phyloP scores from a whole-genome alignment of 2,797 vertebrate species.

The Lycodopsis pacificus region DNA sequence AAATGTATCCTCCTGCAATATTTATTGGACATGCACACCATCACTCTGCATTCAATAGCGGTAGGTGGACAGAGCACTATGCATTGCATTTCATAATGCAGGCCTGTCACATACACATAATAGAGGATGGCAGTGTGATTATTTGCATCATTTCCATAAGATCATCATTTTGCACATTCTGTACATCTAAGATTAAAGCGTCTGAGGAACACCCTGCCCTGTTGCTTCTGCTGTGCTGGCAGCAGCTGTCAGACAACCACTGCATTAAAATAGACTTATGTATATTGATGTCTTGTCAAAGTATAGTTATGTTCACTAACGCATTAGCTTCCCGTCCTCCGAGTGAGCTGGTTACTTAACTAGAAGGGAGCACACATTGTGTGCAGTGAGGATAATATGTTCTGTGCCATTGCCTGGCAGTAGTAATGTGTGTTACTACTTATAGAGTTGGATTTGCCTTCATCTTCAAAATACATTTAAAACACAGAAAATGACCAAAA shows the following conservation, averaged over 20 bases:
- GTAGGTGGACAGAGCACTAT: slow-evolving; percentile 63
- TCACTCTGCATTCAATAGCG: slow-evolving; percentile 67
- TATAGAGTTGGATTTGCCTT: background rate
- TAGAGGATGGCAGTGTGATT: slow-evolving; percentile 70
- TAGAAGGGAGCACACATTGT: slow-evolving; percentile 30
- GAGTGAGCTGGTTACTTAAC: slow-evolving; percentile 40
- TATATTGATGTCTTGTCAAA: slow-evolving; percentile 78
- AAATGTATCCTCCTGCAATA: slow-evolving; percentile 78
- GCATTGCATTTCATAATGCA: slow-evolving; percentile 63
- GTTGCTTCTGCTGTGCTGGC: slow-evolving; percentile 72
- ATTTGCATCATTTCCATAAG: slow-evolving; percentile 78
- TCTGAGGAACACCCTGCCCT: slow-evolving; percentile 58
- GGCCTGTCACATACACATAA: slow-evolving; percentile 67
- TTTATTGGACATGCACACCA: slow-evolving; percentile 77
- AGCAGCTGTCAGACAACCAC: slow-evolving; percentile 65
- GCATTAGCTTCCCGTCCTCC: slow-evolving; percentile 53
- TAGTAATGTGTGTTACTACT: background rate
- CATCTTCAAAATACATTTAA: background rate
- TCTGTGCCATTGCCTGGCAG: background rate
- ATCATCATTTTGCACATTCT: slow-evolving; percentile 76
- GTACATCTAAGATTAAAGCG: slow-evolving; percentile 69
- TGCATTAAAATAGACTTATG: slow-evolving; percentile 75
- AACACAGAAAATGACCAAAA: background rate
- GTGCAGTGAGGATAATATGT: slow-evolving; percentile 22
- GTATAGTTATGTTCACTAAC: slow-evolving; percentile 71